Evolutionary conservation across 2,888 invertebrate species (phyloP), one percentile per base, ranked within the genome.

Genomic region (Nomada fabriciana): DNA sequence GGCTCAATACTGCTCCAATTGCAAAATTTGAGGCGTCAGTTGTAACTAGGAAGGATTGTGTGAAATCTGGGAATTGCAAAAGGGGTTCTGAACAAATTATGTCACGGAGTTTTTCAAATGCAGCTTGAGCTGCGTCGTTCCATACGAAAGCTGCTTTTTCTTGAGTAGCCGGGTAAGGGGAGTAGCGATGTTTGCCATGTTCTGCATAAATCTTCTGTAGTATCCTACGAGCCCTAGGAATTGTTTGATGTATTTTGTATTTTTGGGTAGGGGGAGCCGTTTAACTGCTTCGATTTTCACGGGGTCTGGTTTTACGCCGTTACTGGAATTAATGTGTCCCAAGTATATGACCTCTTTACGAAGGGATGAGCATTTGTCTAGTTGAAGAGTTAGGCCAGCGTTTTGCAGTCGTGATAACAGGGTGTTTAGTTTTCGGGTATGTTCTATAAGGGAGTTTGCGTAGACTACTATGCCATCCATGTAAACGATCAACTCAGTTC

Each of bases 171-270:
- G 42, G 1, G 50, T 80, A 1, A 76, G 9, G 2, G 71, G 80
- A 11, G 63, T 76, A 0, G 67, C 70, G 0, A 47, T 67, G 0
- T 53, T 43, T 2, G 53, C 20, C 29, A 71, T 70, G 2, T 52
- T 25, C 1, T 23, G 29, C 0, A 80, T 50, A 20, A 83, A 80
- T 10, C 64, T 9, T 1, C 74, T n/a, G 53, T 77, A 81, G 18
- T 76, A 77, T 0, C 68, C 23, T 9, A 69, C 47, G 2, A 83
- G 23, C 2, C 80, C 80, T 47, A 83, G n/a, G 50, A 83, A 83
- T 18, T 73, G 59, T 55, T 73, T 65, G 1, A 81, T 2, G 2
- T 76, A 47, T 25, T 60, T 77, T 9, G 1, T 2, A 11, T 29
- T 55, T 20, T 52, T 20, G 36, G 70, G 72, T 18, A 2, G 2